Evolutionary conservation across 2,888 invertebrate genomes (phyloP).

Genomic region (Chrysina gloriosa): DNA sequence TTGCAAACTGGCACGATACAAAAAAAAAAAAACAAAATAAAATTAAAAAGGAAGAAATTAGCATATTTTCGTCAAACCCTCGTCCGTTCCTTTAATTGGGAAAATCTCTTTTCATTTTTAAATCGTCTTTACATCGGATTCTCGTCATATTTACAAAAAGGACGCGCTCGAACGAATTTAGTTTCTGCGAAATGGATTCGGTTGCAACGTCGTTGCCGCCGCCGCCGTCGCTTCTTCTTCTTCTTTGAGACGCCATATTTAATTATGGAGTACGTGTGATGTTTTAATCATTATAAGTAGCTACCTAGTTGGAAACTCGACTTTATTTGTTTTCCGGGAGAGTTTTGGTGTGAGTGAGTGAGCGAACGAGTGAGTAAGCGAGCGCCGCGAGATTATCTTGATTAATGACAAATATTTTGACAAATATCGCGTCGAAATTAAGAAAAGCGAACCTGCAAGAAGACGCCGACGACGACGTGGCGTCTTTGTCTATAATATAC

Average conservation of each 20-base stretch:
- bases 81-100: conserved; percentile 16
- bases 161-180: neutral
- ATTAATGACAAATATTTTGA: conserved; percentile 66
- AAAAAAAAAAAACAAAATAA: neutral
- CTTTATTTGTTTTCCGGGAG: conserved; percentile 62
- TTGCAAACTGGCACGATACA: no score
- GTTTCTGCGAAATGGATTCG: conserved; percentile 16
- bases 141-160: conserved; percentile 44
- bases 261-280: conserved; percentile 62
- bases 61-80: neutral
- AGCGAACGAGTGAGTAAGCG: conserved; percentile 53
- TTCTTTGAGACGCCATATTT: conserved; percentile 55
- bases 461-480: conserved; percentile 1
- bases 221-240: conserved; percentile 22
- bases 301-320: conserved; percentile 52
- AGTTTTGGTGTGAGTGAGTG: conserved; percentile 25
- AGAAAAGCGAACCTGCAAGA: conserved; percentile 34
- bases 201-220: conserved; percentile 33
- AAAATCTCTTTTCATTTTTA: conserved; percentile 52
- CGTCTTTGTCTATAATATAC: no score
- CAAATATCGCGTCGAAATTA: conserved; percentile 56
- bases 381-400: conserved; percentile 62
- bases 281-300: conserved; percentile 64
- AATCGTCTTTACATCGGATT: conserved; percentile 45
- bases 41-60: neutral